phyloP scores from a whole-genome alignment of 2,797 vertebrate genomes.

The Glyptemys insculpta region DNA sequence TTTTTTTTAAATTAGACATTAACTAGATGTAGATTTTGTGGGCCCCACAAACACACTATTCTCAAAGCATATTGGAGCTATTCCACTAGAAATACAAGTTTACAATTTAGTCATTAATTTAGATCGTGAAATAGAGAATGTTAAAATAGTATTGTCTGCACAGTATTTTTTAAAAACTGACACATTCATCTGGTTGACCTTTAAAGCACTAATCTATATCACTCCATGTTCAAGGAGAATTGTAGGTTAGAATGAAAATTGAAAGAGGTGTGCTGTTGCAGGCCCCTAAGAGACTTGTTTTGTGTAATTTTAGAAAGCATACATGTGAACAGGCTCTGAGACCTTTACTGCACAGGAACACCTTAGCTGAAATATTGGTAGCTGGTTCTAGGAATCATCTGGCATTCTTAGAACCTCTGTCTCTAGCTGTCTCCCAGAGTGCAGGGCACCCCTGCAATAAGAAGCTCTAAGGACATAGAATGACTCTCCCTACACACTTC shows the following conservation, averaged over 20 bases:
- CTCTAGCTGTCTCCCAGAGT: not conserved
- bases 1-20: not conserved
- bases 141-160: not conserved
- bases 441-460: accelerated
- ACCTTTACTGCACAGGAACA: not conserved
- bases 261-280: not conserved
- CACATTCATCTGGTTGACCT: not conserved
- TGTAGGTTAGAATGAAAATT: not conserved
- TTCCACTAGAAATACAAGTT: too few relatives aligned
- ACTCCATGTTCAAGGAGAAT: not conserved
- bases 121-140: not conserved
- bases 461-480: not conserved
- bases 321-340: not conserved
- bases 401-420: too few relatives aligned
- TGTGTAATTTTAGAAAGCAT: not conserved
- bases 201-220: not conserved
- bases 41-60: not conserved
- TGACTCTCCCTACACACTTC: not conserved
- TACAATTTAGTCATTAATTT: not conserved
- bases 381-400: too few relatives aligned
- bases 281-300: not conserved
- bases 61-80: accelerated
- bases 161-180: not conserved
- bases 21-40: not conserved
- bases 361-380: not conserved